Base-by-base conservation (phyloP, 2,113 vertebrate genomes). In the Noturus placidus region DNA sequence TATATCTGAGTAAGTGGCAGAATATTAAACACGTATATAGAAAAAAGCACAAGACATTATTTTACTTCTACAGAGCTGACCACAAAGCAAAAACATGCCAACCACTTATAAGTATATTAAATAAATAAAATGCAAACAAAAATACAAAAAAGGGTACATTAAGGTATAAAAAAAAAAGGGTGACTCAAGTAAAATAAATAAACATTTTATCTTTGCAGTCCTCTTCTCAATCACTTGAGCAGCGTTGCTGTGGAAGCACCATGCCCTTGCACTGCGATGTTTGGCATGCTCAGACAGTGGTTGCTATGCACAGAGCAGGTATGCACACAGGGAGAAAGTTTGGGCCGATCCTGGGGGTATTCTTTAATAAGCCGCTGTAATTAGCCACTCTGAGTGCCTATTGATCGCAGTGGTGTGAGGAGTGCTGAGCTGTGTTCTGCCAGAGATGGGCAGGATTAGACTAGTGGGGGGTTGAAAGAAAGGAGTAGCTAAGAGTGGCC, bases 301-400 rank as follows among this genome's bases (percentile, higher is more conserved):
- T 93, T 95, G 89, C 90, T 91, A 91, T 90, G 91, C 83, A 87
- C 65, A 87, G 86, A 87, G 87, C 69, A 87, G 89, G 88, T 89
- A 90, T 86, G 82, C 74, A 74, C 84, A 82, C 86, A 76, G 90
- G 87, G 87, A 92, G 82, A 91, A 91, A 86, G 42, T 65, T 80
- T 86, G 63, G 87, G 87, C 87, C 88, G 86, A 90, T 93, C 91
- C 92, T 88, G 87, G 82, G 91, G 90, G 90, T 86, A 89, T 91
- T 93, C 90, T 92, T 93, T 92, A 93, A 92, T 91, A 93, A 92
- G 88, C 86, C 82, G 80, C 87, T 88, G 90, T 91, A 92, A 93
- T 94, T 90, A 92, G 90, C 84, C 87, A 89, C 89, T 91, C 89
- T n/a, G 89, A 92, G 91, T 85, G 89, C 87, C 90, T 92, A 94